phyloP scores from a whole-genome alignment of 2,888 invertebrate species.

The Luperina testacea region DNA sequence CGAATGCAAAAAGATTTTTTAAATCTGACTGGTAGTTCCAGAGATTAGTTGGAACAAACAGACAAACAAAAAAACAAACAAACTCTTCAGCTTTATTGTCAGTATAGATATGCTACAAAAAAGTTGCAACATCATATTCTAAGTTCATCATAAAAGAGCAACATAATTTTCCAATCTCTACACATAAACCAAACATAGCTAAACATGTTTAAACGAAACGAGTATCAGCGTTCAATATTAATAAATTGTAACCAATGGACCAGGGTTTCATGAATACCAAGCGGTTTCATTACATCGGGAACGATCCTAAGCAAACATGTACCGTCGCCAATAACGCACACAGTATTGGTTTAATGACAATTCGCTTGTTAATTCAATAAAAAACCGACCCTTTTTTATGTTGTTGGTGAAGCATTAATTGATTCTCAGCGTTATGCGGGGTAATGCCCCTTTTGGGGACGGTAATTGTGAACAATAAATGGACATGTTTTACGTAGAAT shows the following conservation, averaged over 20 bases:
- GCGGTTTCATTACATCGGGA: slow-evolving; percentile 53
- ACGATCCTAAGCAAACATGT: slow-evolving; percentile 64
- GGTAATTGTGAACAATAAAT: slow-evolving; percentile 26
- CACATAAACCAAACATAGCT: slow-evolving; percentile 31
- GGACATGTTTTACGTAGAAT: slow-evolving; percentile 30
- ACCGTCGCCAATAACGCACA: slow-evolving; percentile 58
- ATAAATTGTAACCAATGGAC: slow-evolving; percentile 60
- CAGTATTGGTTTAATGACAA: slow-evolving; percentile 63
- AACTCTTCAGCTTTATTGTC: too few species aligned
- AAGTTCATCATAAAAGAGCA: not conserved
- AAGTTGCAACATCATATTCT: not conserved
- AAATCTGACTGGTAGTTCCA: too few species aligned
- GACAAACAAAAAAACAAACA: too few species aligned
- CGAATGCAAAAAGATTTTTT: too few species aligned
- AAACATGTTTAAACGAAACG: slow-evolving; percentile 33
- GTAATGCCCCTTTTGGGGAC: slow-evolving; percentile 28
- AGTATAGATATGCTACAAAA: not conserved
- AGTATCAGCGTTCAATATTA: slow-evolving; percentile 53
- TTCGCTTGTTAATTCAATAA: slow-evolving; percentile 64
- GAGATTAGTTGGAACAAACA: too few species aligned
- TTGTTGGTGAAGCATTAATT: slow-evolving; percentile 54
- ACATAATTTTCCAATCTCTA: slow-evolving; percentile 1
- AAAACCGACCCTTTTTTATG: slow-evolving; percentile 56
- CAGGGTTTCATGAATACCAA: slow-evolving; percentile 62
- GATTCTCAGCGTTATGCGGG: slow-evolving; percentile 31